Base-by-base conservation (phyloP, 2,888 invertebrate species). In the Eupsilia transversa region DNA sequence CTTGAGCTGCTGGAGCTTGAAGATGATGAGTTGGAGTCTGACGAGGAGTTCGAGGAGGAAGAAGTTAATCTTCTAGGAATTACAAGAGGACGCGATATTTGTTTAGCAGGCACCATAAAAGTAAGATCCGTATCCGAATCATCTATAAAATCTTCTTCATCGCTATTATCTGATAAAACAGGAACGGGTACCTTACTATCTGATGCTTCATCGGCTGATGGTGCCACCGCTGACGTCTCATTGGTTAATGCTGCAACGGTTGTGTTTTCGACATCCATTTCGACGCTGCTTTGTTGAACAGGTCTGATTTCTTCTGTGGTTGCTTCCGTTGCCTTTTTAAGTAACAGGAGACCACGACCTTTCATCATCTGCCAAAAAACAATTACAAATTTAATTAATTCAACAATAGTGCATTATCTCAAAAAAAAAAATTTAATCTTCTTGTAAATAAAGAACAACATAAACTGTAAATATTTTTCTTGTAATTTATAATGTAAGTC, bases 201-300 rank as follows among this genome's bases (percentile, higher is more conserved):
- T 33, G 46, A 33, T 49, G 33, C 33, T 65, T 65, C 3, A 65
- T 65, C 65, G 65, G n/a, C n/a, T 63, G 27, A 27, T 60, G 59
- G 6, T 14, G 14, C 2, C 33, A 12, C 9, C 59, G 23, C 33
- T 33, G 57, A 20, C 5, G 12, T 59, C 23, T 33, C n/a, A 35
- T 35, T 7, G 49, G 46, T 33, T n/a, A 23, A 64, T 64, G 46
- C 30, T 3, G 33, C 52, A 35, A n/a, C 2, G 10, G 52, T 35
- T 35, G 49, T 65, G n/a, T 65, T 65, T 65, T 65, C n/a, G 5
- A 52, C 35, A 27, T 52, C 52, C n/a, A 52, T 49, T 65, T 35
- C 65, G 17, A 20, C 49, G 35, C 35, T 65, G 33, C 33, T 49
- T 49, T 64, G 33, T 35, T 23, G 33, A 2, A 9, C 20, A 33